A percentile compares a stretch with the other conserved stretches of the same genome.
phyloP scores from a whole-genome alignment of 2,113 vertebrate genomes.

The Callionymus lyra region DNA sequence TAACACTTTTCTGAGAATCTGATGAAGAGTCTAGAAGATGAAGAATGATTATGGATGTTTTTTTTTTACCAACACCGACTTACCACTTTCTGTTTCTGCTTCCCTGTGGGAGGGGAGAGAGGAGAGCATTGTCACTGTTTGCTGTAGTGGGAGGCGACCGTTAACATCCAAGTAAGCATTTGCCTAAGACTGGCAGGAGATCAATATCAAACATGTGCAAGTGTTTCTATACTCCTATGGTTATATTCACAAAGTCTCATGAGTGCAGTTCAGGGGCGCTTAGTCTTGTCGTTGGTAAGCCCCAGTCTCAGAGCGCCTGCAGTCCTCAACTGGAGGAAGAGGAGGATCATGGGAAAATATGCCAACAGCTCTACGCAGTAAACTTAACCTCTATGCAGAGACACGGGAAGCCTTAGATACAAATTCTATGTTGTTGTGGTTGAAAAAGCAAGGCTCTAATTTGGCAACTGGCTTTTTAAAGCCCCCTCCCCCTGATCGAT shows the following conservation, averaged over 20 bases:
- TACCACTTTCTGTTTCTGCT: slow-evolving; percentile 99
- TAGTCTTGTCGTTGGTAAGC: slow-evolving; percentile 56
- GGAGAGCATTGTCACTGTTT: slow-evolving; percentile 50
- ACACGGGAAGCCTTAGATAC: slow-evolving; percentile 39
- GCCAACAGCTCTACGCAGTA: slow-evolving; percentile 50
- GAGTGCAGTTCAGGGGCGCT: slow-evolving; percentile 52
- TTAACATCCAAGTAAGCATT: slow-evolving; percentile 39
- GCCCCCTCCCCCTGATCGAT: slow-evolving; percentile 41
- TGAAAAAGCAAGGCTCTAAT: slow-evolving; percentile 24
- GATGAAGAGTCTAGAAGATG: too few relatives aligned
- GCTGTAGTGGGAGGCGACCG: slow-evolving; percentile 5
- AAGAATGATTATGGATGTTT: too few relatives aligned
- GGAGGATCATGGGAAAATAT: slow-evolving; percentile 62
- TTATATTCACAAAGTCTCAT: slow-evolving; percentile 61
- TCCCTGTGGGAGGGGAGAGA: slow-evolving; percentile 80
- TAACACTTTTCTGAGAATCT: too few relatives aligned
- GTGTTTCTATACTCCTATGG: slow-evolving; percentile 46
- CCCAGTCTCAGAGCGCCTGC: slow-evolving; percentile 63
- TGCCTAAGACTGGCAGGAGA: neutral
- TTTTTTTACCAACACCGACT: slow-evolving; percentile 60
- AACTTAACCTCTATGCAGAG: slow-evolving; percentile 57
- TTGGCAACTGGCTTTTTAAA: slow-evolving; percentile 19
- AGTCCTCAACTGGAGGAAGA: slow-evolving; percentile 68
- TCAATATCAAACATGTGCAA: slow-evolving; percentile 12
- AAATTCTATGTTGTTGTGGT: slow-evolving; percentile 25